phyloP scores from a whole-genome alignment of 2,888 invertebrate genomes.

The Aradus depressus region DNA sequence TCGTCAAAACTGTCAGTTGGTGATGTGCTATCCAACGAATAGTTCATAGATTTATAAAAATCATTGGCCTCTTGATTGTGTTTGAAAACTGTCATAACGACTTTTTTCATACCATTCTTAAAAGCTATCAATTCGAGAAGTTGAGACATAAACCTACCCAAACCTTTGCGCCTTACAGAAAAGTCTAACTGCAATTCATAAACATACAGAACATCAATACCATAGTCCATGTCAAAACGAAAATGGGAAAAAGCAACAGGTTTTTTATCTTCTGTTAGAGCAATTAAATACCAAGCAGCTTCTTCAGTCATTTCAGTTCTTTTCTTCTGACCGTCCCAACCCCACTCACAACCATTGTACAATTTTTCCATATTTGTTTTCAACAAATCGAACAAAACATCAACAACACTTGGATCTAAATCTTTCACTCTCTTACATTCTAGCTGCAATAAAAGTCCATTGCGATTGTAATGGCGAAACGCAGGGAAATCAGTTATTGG shows the following conservation, averaged over 20 bases:
- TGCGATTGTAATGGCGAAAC: slow-evolving; percentile 18
- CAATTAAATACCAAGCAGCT: slow-evolving; percentile 61
- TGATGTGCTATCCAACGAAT: slow-evolving; percentile 49
- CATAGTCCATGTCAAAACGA: slow-evolving; percentile 71
- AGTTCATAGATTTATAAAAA: slow-evolving; percentile 61
- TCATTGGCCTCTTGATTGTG: slow-evolving; percentile 57
- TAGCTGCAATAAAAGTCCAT: slow-evolving; percentile 11
- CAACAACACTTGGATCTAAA: slow-evolving; percentile 32
- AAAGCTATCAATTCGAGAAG: slow-evolving; percentile 64
- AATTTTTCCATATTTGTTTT: slow-evolving; percentile 66
- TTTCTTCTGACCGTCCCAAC: slow-evolving; percentile 66
- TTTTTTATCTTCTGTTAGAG: slow-evolving; percentile 40
- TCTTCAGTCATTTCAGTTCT: slow-evolving; percentile 60
- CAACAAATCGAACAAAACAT: slow-evolving; percentile 64
- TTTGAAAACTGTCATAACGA: slow-evolving; percentile 71
- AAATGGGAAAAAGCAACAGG: slow-evolving; percentile 69
- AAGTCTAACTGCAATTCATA: slow-evolving; percentile 79
- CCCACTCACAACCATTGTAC: slow-evolving; percentile 70
- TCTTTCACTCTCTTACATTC: slow-evolving; percentile 22
- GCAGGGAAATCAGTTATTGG: slow-evolving; percentile 21
- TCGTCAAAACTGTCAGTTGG: slow-evolving; percentile 40
- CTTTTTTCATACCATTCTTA: slow-evolving; percentile 63
- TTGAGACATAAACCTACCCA: slow-evolving; percentile 72
- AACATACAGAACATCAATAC: slow-evolving; percentile 64
- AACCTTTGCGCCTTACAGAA: slow-evolving; percentile 58